phyloP scores from a whole-genome alignment of 2,113 vertebrate species.

The Phoenicopterus ruber region DNA sequence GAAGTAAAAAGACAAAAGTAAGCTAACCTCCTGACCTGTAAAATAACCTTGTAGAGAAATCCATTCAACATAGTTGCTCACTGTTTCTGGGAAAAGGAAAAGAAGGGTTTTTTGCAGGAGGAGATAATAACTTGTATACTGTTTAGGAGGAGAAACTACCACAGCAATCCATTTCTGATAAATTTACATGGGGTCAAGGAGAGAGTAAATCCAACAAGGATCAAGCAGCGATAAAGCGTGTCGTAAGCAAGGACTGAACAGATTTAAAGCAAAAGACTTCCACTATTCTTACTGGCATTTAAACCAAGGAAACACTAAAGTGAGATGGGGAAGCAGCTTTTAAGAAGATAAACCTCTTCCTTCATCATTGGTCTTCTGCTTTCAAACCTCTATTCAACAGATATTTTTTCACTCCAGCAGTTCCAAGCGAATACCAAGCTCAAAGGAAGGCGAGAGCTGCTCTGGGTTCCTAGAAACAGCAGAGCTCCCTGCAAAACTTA shows the following conservation, averaged over 20 bases:
- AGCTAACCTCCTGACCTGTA: slow-evolving; percentile 38
- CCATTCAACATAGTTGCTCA: not conserved
- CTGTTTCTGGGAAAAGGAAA: not conserved
- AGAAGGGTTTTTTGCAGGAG: not conserved
- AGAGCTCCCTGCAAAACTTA: not conserved
- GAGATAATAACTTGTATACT: not conserved
- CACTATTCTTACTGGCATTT: not conserved
- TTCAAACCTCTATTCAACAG: not conserved
- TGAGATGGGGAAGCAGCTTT: not conserved
- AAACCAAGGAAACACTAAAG: not conserved
- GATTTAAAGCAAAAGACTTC: not conserved
- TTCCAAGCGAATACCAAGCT: not conserved
- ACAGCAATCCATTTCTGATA: not conserved
- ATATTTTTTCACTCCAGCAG: not conserved
- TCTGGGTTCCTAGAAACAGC: not conserved
- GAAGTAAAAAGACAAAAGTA: slow-evolving; percentile 12
- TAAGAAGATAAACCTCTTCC: not conserved
- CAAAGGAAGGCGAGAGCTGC: not conserved
- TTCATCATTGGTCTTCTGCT: not conserved
- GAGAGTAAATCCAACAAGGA: not conserved
- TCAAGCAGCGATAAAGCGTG: too few relatives aligned
- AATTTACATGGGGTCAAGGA: not conserved
- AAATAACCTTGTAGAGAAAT: not conserved
- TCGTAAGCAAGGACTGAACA: not conserved
- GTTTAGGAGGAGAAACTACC: not conserved